Percentiles rank a stretch among this genome's conserved stretches.
Conservation (phyloP, 2,888 invertebrate species). For the Ernsta delagoae region DNA sequence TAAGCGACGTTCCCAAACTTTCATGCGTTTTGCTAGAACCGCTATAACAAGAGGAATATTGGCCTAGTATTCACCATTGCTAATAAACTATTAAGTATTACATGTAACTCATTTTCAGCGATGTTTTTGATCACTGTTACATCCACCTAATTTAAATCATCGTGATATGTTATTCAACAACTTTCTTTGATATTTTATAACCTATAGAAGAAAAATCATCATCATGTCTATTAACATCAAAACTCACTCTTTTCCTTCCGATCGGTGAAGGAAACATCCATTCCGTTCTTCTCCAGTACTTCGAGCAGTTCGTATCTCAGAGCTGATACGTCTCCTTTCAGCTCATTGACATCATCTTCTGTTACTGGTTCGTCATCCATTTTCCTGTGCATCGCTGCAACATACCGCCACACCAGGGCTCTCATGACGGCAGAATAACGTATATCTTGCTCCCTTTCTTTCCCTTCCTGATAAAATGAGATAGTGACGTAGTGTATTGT, state of each 20-base stretch:
- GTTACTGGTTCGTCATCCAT: conserved; percentile 94
- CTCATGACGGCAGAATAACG: conserved; percentile 93
- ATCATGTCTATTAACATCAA: too few species aligned
- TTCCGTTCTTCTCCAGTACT: conserved; percentile 94
- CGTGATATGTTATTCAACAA: too few species aligned
- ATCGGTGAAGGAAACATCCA: conserved; percentile 91
- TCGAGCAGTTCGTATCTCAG: conserved; percentile 96
- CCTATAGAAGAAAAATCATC: too few species aligned
- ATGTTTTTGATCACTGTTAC: background rate
- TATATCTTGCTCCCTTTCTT: conserved; percentile 88
- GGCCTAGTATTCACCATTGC: too few species aligned
- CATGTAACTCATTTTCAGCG: background rate
- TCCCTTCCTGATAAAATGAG: conserved; percentile 69
- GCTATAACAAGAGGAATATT: conserved; percentile 68
- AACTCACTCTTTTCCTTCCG: conserved; percentile 89
- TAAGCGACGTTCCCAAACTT: conserved; percentile 93
- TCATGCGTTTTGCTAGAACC: conserved; percentile 90
- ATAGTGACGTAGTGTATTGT: background rate
- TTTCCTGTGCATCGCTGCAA: conserved; percentile 93
- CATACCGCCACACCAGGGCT: conserved; percentile 96
- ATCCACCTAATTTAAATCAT: too few species aligned
- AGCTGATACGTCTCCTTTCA: conserved; percentile 96
- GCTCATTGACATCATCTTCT: conserved; percentile 96
- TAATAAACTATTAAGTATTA: too few species aligned
- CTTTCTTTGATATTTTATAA: too few species aligned